A percentile compares a stretch with the other conserved stretches of the same genome.
These are phyloP conservation scores for Neoniphon sammara DNA, from an alignment of 2,797 vertebrate genomes.

Conservation along the genomic window DNA sequence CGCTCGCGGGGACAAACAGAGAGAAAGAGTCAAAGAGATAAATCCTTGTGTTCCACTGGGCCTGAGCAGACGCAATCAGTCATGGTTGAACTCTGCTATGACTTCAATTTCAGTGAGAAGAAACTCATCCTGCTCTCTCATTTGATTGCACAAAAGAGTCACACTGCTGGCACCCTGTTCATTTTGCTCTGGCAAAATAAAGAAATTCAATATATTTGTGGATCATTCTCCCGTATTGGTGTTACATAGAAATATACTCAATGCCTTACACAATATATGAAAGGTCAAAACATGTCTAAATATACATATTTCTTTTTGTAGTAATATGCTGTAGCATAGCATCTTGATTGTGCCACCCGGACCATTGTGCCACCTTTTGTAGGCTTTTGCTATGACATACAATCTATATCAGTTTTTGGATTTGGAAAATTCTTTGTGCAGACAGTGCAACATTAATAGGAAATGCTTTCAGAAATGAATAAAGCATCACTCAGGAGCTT, in stretches of 20 bases:
- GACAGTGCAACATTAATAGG: background rate
- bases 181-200: slow-evolving; percentile 29
- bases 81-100: slow-evolving; percentile 66
- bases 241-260: slow-evolving; percentile 13
- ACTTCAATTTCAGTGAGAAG: slow-evolving; percentile 69
- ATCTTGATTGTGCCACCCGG: background rate
- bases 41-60: slow-evolving; percentile 47
- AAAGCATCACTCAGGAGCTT: too few relatives aligned
- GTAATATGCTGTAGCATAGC: background rate
- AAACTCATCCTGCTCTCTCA: slow-evolving; percentile 64
- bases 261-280: background rate
- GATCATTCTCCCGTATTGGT: background rate
- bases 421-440: slow-evolving; percentile 4
- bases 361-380: background rate
- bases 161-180: slow-evolving; percentile 35
- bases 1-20: slow-evolving; percentile 36
- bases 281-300: background rate
- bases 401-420: background rate
- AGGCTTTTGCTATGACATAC: background rate
- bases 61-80: slow-evolving; percentile 70
- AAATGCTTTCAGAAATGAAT: background rate
- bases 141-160: slow-evolving; percentile 68
- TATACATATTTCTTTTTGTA: background rate
- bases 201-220: slow-evolving; percentile 28
- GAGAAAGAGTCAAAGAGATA: slow-evolving; percentile 49